A percentile compares a stretch with the other conserved stretches of the same genome.
These are phyloP conservation scores for Agapetus fuscipes DNA, from an alignment of 2,888 invertebrate genomes.

Conservation along the genomic window DNA sequence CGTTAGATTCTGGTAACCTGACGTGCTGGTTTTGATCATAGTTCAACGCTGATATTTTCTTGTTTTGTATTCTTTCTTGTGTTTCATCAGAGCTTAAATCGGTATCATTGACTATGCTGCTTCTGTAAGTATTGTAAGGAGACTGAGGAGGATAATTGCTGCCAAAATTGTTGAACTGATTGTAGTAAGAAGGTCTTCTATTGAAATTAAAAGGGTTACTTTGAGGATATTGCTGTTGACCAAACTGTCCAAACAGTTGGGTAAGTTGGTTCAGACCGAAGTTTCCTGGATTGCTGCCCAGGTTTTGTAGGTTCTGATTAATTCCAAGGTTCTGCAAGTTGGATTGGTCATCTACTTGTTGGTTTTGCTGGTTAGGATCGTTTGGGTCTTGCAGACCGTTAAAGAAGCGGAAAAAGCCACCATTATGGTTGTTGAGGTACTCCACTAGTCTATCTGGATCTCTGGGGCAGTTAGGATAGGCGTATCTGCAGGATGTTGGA, in stretches of 20 bases:
- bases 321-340: background rate
- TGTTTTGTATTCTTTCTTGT: slow-evolving; percentile 20
- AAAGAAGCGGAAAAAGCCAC: slow-evolving; percentile 76
- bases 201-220: background rate
- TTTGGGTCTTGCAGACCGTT: slow-evolving; percentile 31
- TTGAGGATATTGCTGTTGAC: background rate
- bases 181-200: slow-evolving; percentile 4
- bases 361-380: background rate
- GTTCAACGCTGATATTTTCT: slow-evolving; percentile 8
- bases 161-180: slow-evolving; percentile 31
- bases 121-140: slow-evolving; percentile 6
- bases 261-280: slow-evolving; percentile 8
- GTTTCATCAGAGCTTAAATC: slow-evolving; percentile 21
- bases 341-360: too few species aligned
- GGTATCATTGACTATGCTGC: slow-evolving; percentile 15
- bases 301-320: background rate
- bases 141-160: too few species aligned
- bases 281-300: slow-evolving; percentile 6
- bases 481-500: slow-evolving; percentile 47
- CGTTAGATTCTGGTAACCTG: slow-evolving; percentile 5
- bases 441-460: slow-evolving; percentile 62
- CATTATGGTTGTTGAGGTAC: slow-evolving; percentile 78
- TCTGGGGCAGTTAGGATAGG: slow-evolving; percentile 65
- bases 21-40: slow-evolving; percentile 20
- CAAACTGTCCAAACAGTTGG: slow-evolving; percentile 11